Evolutionary conservation across 2,113 vertebrate genomes (phyloP).

Genomic region (Pseudorhombus dupliciocellatus): DNA sequence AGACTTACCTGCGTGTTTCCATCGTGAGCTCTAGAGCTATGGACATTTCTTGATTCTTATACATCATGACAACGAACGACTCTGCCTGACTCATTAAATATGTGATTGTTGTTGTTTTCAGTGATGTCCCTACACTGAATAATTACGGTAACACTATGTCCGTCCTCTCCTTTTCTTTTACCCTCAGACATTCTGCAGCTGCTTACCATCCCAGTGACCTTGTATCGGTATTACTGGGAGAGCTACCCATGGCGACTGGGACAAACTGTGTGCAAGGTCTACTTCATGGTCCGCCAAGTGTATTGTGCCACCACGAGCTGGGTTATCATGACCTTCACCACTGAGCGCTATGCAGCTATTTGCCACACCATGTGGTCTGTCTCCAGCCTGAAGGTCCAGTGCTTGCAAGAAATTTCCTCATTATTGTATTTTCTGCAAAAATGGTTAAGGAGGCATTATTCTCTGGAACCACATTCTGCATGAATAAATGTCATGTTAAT

Average conservation of each 20-base stretch:
- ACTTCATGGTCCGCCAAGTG: constrained; percentile 82
- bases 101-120: no score
- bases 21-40: no score
- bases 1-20: no score
- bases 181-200: constrained; percentile 77
- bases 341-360: constrained; percentile 81
- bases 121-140: no score
- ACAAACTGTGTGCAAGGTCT: constrained; percentile 76
- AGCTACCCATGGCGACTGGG: constrained; percentile 83
- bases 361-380: constrained; percentile 85
- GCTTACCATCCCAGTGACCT: constrained; percentile 79
- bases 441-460: no score
- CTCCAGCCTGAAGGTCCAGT: constrained; percentile 69
- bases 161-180: background rate
- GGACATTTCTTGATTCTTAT: no score
- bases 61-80: no score
- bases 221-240: constrained; percentile 84
- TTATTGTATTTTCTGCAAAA: background rate
- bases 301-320: constrained; percentile 83
- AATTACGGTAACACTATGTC: background rate
- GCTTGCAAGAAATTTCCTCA: background rate
- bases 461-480: no score
- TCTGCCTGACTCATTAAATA: no score
- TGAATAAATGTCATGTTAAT: no score
- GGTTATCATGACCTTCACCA: constrained; percentile 81